Base-by-base conservation (phyloP, 2,888 invertebrate species). In the Spialia ferax region DNA sequence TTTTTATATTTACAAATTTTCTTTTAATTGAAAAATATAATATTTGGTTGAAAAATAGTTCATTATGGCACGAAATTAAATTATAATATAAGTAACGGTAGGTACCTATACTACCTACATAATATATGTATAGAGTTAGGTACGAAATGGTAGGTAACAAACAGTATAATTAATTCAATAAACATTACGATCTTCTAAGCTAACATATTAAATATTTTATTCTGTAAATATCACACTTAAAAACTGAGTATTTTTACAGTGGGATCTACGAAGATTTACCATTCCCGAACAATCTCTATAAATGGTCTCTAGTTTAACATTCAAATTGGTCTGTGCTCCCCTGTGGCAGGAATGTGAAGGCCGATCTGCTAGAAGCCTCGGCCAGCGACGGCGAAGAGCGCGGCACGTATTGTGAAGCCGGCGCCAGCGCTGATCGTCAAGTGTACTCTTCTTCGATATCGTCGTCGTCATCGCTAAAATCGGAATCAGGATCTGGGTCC, bases 371-470 rank as follows among this genome's bases (percentile, higher is more conserved):
- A 63, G 76, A 75, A 42, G 35, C 42, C 71, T 74, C 70, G 29
- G 50, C 54, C 72, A 73, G 69, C 72, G 77, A 72, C 64, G 85
- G 85, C 75, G 85, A 82, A 66, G 76, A 74, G 75, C 84, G 84
- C 75, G 84, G 86, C 80, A 89, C 86, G 76, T 91, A 87, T 71
- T 84, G 84, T 63, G 88, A 83, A 72, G 77, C 79, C 72, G 82
- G 74, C 75, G 75, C 79, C 74, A 71, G 60, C 48, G 74, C 70
- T 71, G 73, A 70, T 71, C 79, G 87, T 93, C 93, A 93, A 75
- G 93, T 90, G 74, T 86, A 91, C 78, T 91, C 91, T 50, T 91
- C 91, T 54, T 86, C 89, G 63, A 91, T 91, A 2, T 88, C 87
- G 26, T 88, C 87, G 2, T 88, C 87, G 26, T 88, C 87, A 26